These are phyloP conservation scores for Aphelenchoides avenae DNA, from an alignment of 1,140 invertebrate genomes.

Conservation along the genomic window DNA sequence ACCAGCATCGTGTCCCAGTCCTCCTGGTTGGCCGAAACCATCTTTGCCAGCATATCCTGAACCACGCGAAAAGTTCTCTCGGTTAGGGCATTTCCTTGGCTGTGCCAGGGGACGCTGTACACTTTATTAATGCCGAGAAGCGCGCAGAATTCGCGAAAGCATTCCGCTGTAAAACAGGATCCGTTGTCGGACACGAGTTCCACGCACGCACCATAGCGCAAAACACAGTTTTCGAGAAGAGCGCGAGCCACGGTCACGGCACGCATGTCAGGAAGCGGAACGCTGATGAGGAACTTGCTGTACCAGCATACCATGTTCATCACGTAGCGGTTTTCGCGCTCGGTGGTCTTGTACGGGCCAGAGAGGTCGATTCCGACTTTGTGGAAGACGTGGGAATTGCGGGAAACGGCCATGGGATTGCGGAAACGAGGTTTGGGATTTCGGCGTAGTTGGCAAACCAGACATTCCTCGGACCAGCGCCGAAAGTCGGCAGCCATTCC, in stretches of 20 bases:
- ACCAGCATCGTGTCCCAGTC: constrained; percentile 7
- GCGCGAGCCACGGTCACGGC: constrained; percentile 4
- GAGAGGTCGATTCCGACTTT: constrained; percentile 13
- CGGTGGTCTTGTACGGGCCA: constrained; percentile 2
- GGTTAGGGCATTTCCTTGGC: constrained; percentile 7
- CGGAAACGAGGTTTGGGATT: constrained; percentile 7
- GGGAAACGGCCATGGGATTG: not conserved
- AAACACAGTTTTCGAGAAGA: not conserved
- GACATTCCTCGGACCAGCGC: constrained; percentile 2
- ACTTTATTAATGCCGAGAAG: constrained; percentile 1
- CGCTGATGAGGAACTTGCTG: constrained; percentile 3
- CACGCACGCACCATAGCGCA: constrained; percentile 5
- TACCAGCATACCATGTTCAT: constrained; percentile 14
- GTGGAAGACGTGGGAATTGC: not conserved
- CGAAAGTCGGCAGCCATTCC: constrained; percentile 1
- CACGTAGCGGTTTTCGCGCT: constrained; percentile 8
- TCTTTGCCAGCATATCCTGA: constrained; percentile 8
- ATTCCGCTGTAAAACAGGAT: constrained; percentile 10
- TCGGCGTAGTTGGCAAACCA: constrained; percentile 9
- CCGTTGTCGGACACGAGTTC: constrained; percentile 9
- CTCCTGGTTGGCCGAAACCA: not conserved
- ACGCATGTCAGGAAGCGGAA: constrained; percentile 6
- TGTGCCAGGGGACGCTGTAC: not conserved
- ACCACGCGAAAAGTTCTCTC: constrained; percentile 10
- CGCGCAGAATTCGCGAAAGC: constrained; percentile 8